phyloP scores from a whole-genome alignment of 2,113 vertebrate genomes.

The Hemicordylus capensis region DNA sequence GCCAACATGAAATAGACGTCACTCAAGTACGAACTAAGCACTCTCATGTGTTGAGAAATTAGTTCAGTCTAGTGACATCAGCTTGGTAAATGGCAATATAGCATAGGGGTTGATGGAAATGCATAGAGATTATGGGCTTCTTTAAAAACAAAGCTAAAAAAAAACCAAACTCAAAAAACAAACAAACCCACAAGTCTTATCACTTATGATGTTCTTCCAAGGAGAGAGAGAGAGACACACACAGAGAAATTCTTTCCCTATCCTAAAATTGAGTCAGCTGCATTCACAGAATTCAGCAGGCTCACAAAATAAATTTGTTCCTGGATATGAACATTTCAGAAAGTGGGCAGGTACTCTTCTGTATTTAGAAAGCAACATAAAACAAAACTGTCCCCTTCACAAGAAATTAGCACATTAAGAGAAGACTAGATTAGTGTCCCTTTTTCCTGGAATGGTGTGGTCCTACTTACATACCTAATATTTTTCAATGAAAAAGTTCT shows the following conservation, averaged over 20 bases:
- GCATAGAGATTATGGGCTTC: slow-evolving; percentile 35
- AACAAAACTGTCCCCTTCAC: not conserved
- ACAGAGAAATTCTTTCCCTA: slow-evolving; percentile 46
- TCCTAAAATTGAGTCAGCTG: slow-evolving; percentile 42
- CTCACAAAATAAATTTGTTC: not conserved
- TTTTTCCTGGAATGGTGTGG: not conserved
- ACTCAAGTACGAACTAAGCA: too few relatives aligned
- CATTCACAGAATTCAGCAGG: slow-evolving; percentile 4
- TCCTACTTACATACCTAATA: too few relatives aligned
- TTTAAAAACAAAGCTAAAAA: slow-evolving; percentile 43
- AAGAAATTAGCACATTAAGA: not conserved
- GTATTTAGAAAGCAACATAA: not conserved
- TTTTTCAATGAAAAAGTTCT: too few relatives aligned
- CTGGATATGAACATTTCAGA: not conserved
- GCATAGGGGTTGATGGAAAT: slow-evolving; percentile 28
- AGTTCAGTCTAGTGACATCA: too few relatives aligned
- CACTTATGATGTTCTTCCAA: too few relatives aligned
- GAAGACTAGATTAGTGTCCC: not conserved
- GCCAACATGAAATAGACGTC: too few relatives aligned
- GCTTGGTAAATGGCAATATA: not conserved
- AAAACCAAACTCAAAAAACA: too few relatives aligned
- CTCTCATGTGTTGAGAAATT: too few relatives aligned
- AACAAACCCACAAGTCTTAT: too few relatives aligned
- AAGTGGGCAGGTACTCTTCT: not conserved
- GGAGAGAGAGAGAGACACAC: too few relatives aligned